Conservation (phyloP, 2,113 vertebrate species). For the Agapornis roseicollis region DNA sequence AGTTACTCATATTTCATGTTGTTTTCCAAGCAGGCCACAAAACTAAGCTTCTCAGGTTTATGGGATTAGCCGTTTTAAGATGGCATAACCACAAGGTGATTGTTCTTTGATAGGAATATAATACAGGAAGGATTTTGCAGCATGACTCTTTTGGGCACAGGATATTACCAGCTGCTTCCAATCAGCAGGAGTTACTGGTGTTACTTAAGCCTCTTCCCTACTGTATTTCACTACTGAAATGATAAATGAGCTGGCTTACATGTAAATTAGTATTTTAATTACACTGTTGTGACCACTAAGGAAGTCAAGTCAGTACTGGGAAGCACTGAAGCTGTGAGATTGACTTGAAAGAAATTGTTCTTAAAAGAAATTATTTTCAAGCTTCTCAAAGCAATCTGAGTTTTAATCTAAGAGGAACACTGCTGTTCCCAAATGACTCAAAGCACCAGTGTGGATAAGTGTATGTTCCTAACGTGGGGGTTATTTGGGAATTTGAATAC, state of each 20-base stretch:
- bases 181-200: neutral
- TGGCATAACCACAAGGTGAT: neutral
- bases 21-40: neutral
- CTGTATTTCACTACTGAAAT: neutral
- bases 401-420: neutral
- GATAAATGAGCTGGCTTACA: neutral
- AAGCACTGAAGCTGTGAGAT: neutral
- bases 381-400: neutral
- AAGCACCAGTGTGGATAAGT: neutral
- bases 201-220: neutral
- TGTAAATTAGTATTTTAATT: conserved; percentile 19
- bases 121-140: neutral
- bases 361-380: neutral
- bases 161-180: neutral
- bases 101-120: neutral
- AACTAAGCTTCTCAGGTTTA: neutral
- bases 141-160: neutral
- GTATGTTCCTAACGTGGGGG: neutral
- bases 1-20: neutral
- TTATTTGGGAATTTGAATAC: neutral
- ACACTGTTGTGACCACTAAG: neutral
- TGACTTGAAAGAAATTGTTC: neutral
- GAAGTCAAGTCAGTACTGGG: neutral
- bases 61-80: conserved; percentile 22
- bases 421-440: neutral